A percentile compares a stretch with the other conserved stretches of the same genome.
phyloP scores from a whole-genome alignment of 23 tunicate genomes.

The Aplidium turbinatum region DNA sequence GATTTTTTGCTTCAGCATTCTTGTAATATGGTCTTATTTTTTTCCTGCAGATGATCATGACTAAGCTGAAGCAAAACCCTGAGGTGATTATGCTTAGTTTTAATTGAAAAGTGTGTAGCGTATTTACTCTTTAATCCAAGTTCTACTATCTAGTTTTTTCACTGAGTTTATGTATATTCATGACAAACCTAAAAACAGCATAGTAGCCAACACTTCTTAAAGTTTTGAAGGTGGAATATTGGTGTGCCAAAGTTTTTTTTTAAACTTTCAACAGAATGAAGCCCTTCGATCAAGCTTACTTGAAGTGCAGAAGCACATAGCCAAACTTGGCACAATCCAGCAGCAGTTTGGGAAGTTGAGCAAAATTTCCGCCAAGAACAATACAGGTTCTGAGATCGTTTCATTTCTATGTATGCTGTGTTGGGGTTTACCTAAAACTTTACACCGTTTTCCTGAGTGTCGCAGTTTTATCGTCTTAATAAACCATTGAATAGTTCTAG shows the following conservation, averaged over 20 bases:
- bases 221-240: no score
- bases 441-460: no score
- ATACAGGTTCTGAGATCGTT: neutral
- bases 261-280: no score
- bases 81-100: constrained; percentile 32
- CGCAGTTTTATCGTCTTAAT: no score
- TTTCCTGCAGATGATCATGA: constrained; percentile 52
- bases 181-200: no score
- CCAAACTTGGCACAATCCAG: constrained; percentile 60
- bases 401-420: no score
- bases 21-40: constrained; percentile 5
- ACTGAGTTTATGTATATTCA: no score
- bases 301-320: constrained; percentile 66
- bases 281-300: constrained; percentile 19
- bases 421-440: no score
- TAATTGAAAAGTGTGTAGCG: neutral
- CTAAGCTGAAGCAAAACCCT: constrained; percentile 50
- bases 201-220: no score
- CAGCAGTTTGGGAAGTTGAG: constrained; percentile 3
- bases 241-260: no score
- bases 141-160: no score
- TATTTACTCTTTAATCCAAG: neutral
- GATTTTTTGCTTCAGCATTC: neutral
- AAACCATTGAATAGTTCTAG: no score
- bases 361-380: neutral